These are phyloP conservation scores for Parauchenoglanis ngamensis DNA, from an alignment of 2,797 vertebrate species.

Conservation along the genomic window DNA sequence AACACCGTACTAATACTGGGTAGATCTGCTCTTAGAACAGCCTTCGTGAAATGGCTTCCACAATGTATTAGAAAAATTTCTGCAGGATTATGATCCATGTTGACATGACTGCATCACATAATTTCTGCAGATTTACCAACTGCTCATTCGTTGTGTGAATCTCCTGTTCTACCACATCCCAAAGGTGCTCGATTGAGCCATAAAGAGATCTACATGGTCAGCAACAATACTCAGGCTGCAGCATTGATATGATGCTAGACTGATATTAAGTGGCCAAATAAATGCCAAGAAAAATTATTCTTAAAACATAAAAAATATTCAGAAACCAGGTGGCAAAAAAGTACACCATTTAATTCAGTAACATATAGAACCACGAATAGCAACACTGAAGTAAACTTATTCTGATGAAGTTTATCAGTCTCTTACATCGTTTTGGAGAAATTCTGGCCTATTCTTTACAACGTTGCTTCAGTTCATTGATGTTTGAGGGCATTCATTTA, in stretches of 20 bases:
- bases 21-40: not conserved
- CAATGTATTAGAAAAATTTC: not conserved
- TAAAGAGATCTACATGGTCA: not conserved
- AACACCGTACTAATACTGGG: not conserved
- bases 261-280: not conserved
- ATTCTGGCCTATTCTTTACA: not conserved
- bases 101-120: not conserved
- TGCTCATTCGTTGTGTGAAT: not conserved
- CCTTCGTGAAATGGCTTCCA: not conserved
- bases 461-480: not conserved
- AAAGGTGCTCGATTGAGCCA: not conserved
- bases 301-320: not conserved
- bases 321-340: not conserved
- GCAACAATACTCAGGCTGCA: not conserved
- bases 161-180: not conserved
- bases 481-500: not conserved
- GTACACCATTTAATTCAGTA: not conserved
- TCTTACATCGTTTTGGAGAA: not conserved
- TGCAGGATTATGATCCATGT: not conserved
- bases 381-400: not conserved
- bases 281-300: not conserved
- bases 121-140: not conserved
- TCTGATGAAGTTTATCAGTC: not conserved
- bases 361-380: not conserved
- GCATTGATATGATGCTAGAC: not conserved